Percentiles rank a stretch among this genome's conserved stretches.
Conservation (phyloP, 2,113 vertebrate genomes). For the Ptilorrhoa leucosticta region DNA sequence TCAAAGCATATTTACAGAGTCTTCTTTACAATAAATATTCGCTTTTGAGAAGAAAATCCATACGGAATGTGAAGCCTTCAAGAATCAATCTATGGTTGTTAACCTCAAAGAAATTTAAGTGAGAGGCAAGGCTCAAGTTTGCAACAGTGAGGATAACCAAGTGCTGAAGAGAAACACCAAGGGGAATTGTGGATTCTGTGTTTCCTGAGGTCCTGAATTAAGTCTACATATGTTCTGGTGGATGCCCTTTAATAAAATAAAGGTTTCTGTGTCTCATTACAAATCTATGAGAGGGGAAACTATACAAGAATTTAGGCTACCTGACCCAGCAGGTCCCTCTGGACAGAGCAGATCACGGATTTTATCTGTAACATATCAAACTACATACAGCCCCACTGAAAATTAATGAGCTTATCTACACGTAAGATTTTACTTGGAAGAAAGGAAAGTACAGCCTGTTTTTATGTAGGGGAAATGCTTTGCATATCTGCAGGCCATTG, state of each 20-base stretch:
- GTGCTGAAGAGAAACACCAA: neutral
- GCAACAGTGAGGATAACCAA: neutral
- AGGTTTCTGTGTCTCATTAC: neutral
- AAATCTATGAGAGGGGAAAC: neutral
- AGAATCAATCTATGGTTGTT: neutral
- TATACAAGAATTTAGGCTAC: neutral
- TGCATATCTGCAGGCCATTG: neutral
- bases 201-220: neutral
- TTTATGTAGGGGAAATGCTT: neutral
- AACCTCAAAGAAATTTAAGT: neutral
- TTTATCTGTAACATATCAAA: neutral
- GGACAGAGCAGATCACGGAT: neutral
- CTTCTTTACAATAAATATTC: neutral
- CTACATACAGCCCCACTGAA: neutral
- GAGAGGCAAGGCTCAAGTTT: neutral
- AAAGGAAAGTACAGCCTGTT: neutral
- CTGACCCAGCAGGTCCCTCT: neutral
- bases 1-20: neutral
- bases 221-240: neutral
- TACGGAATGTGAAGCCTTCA: neutral
- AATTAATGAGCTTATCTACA: neutral
- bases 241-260: neutral
- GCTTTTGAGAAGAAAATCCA: neutral
- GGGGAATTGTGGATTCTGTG: neutral
- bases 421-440: neutral